Evolutionary conservation across 2,113 vertebrate genomes (phyloP).

Genomic region (Ageneiosus marmoratus): DNA sequence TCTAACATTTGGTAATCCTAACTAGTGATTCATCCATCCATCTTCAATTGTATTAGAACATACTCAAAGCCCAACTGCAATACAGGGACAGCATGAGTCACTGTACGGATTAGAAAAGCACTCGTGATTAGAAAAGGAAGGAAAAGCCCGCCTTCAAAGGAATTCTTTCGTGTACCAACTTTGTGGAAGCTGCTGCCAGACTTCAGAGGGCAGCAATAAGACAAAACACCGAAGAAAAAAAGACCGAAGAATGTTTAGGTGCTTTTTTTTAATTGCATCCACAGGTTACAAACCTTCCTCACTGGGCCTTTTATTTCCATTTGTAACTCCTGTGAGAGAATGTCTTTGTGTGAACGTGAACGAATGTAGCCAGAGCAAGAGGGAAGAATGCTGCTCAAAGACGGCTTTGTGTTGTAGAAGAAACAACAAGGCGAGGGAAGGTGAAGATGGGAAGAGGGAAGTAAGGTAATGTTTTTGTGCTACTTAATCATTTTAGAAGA

Average conservation of each 20-base stretch:
- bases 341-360: not conserved
- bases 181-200: not conserved
- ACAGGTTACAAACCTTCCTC: not conserved
- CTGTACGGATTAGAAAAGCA: not conserved
- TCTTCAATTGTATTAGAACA: not conserved
- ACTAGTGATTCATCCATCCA: not conserved
- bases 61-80: not conserved
- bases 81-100: not conserved
- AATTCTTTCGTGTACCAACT: not conserved
- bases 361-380: not conserved
- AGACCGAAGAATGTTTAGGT: not conserved
- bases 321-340: not conserved
- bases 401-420: not conserved
- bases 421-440: conserved; percentile 4
- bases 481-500: conserved; percentile 73
- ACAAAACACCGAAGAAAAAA: not conserved
- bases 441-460: conserved; percentile 25
- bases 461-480: conserved; percentile 64
- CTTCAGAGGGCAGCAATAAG: not conserved
- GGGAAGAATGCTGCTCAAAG: conserved; percentile 18
- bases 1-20: not conserved
- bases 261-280: not conserved
- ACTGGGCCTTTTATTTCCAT: not conserved
- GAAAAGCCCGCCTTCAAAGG: not conserved
- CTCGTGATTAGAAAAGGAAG: conserved; percentile 11